Conservation (phyloP, 2,888 invertebrate species). For the Apamea monoglypha region DNA sequence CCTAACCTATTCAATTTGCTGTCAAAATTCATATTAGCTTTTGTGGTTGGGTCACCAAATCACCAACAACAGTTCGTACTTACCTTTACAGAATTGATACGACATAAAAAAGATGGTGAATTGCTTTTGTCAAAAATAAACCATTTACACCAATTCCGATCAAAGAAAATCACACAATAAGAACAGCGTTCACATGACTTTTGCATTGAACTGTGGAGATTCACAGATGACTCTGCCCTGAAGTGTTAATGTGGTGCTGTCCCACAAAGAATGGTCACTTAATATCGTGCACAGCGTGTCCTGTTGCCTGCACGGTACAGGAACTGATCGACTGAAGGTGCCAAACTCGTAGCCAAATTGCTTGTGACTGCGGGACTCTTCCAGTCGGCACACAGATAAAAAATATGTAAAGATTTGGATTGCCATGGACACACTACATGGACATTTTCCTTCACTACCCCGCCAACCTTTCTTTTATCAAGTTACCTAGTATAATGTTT, state of each 20-base stretch:
- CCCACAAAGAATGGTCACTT: not conserved
- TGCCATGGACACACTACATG: not conserved
- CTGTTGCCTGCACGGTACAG: not conserved
- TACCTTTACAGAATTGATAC: not conserved
- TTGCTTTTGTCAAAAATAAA: not conserved
- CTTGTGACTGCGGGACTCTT: no score
- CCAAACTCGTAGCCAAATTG: not conserved
- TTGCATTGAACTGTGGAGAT: not conserved
- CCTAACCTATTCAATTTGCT: not conserved
- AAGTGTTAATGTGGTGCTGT: not conserved
- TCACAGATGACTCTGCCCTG: not conserved
- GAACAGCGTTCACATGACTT: not conserved
- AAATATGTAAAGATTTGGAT: not conserved
- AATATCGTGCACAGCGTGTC: not conserved
- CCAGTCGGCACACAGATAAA: no score
- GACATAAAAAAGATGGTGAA: not conserved
- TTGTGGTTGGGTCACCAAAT: not conserved
- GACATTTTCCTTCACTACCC: not conserved
- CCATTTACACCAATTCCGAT: not conserved
- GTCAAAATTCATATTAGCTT: not conserved
- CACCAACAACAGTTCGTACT: not conserved
- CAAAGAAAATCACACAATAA: not conserved
- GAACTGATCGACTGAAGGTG: not conserved
- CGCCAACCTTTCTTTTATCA: not conserved
- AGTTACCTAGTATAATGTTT: constrained; percentile 24